Base-by-base conservation (phyloP, 2,888 invertebrate genomes). In the Caenorhabditis sp. region DNA sequence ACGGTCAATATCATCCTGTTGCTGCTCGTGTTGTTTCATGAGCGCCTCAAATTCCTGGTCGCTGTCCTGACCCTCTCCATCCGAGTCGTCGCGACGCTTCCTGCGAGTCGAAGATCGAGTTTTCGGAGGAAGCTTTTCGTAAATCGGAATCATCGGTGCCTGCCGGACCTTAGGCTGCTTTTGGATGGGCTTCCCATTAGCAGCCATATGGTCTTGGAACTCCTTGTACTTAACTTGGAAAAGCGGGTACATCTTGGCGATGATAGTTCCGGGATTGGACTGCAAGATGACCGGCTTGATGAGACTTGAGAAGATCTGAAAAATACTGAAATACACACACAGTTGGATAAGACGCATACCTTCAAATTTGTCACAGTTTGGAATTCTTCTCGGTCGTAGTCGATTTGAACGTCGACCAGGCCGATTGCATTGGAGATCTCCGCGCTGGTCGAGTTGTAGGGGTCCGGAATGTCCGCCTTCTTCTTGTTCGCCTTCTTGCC, bases 11-110 rank as follows among this genome's bases (percentile, higher is more conserved):
- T 89, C 89, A 59, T 90, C 91, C 52, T 89, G 87, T 11, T 90
- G 87, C 62, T 89, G 77, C 37, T 90, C 90, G 5, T 90, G 90
- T 73, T 90, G 90, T 61, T 90, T 90, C 59, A 99, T 90, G 94
- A 98, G 96, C 88, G 96, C 95, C 88, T 99, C 99, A 90, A 99
- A 99, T 90, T 99, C 98, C 71, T 96, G 94, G 90, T 99, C 99
- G 0, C 96, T 96, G 90, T 98, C 96, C 30, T 95, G 81, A 32
- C 89, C 90, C 62, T 90, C 81, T 15, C 80, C 77, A 52, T 84
- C 83, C 7, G n/a, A 46, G 11, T 22, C 46, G 6, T 26, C 22
- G 43, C 20, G 13, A 35, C 76, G 55, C 68, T 83, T 85, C 62
- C 85, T 87, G 7, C 88, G 68, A 5, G 84, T 41, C 1, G 84